Conservation (phyloP, 2,797 vertebrate species). For the Etheostoma nigrum region DNA sequence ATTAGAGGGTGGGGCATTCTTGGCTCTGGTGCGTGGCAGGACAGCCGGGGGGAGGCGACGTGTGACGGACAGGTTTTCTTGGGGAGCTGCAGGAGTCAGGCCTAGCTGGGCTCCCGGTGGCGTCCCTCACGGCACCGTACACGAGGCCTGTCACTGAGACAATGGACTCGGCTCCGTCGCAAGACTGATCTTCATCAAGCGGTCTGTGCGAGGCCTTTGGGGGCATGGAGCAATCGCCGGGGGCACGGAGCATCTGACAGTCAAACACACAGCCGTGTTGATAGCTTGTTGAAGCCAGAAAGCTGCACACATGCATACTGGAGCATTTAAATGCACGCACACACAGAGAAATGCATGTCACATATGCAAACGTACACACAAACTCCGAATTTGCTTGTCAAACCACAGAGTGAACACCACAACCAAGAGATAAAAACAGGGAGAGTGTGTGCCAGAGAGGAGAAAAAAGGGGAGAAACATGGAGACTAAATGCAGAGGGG, state of each 20-base stretch:
- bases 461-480: conserved; percentile 10
- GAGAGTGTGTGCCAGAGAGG: conserved; percentile 16
- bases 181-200: conserved; percentile 45
- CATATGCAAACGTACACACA: conserved; percentile 17
- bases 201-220: conserved; percentile 46
- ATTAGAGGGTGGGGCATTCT: conserved; percentile 36
- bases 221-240: conserved; percentile 58
- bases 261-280: conserved; percentile 39
- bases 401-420: conserved; percentile 15
- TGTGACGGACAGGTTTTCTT: conserved; percentile 72
- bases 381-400: conserved; percentile 36
- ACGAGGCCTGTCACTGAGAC: conserved; percentile 64
- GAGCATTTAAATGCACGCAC: conserved; percentile 22
- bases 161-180: conserved; percentile 36
- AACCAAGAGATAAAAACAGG: conserved; percentile 23
- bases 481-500: conserved; percentile 40
- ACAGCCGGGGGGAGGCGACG: conserved; percentile 38
- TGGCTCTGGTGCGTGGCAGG: conserved; percentile 48
- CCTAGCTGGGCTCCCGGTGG: conserved; percentile 39
- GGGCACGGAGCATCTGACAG: conserved; percentile 66
- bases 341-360: conserved; percentile 7
- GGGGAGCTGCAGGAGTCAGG: conserved; percentile 51
- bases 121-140: conserved; percentile 48
- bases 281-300: conserved; percentile 41
- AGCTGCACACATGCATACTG: conserved; percentile 20